These are phyloP conservation scores for Rhingia rostrata DNA, from an alignment of 2,888 invertebrate genomes.

Conservation along the genomic window DNA sequence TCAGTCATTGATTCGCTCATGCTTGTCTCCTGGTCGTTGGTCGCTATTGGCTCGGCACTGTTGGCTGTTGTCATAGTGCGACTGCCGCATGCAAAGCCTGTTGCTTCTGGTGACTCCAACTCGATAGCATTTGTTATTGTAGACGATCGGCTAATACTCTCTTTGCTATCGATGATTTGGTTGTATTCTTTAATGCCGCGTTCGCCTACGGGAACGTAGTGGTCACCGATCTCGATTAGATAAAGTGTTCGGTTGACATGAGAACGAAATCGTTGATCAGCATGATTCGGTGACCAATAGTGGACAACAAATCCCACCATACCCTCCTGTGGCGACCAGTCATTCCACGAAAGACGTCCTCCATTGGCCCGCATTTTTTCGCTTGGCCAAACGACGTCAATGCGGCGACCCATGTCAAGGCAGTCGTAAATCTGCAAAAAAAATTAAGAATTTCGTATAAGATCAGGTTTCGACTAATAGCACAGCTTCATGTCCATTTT, in stretches of 20 bases:
- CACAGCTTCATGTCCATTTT: too few relatives aligned
- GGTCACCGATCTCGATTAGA: slow-evolving; percentile 95
- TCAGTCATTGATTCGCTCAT: slow-evolving; percentile 74
- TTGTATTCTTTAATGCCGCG: slow-evolving; percentile 88
- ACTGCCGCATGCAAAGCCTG: neutral
- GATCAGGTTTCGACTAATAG: neutral
- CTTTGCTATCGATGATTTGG: slow-evolving; percentile 79
- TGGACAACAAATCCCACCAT: slow-evolving; percentile 98
- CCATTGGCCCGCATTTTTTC: slow-evolving; percentile 94
- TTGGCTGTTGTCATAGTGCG: slow-evolving; percentile 38
- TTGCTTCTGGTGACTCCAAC: slow-evolving; percentile 36
- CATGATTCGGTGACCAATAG: slow-evolving; percentile 96
- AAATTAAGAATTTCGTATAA: neutral
- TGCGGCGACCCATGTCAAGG: slow-evolving; percentile 93
- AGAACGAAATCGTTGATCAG: slow-evolving; percentile 92
- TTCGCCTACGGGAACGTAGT: slow-evolving; percentile 96
- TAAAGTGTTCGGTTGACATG: slow-evolving; percentile 96
- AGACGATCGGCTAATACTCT: slow-evolving; percentile 73
- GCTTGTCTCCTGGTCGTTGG: slow-evolving; percentile 67
- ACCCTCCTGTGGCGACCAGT: slow-evolving; percentile 94
- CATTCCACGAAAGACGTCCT: slow-evolving; percentile 94
- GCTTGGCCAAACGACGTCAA: slow-evolving; percentile 98
- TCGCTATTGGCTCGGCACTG: slow-evolving; percentile 57
- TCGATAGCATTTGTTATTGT: slow-evolving; percentile 61
- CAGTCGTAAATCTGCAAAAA: slow-evolving; percentile 90